These are phyloP conservation scores for Caiman crocodilus DNA, from an alignment of 2,797 vertebrate species.

Conservation along the genomic window DNA sequence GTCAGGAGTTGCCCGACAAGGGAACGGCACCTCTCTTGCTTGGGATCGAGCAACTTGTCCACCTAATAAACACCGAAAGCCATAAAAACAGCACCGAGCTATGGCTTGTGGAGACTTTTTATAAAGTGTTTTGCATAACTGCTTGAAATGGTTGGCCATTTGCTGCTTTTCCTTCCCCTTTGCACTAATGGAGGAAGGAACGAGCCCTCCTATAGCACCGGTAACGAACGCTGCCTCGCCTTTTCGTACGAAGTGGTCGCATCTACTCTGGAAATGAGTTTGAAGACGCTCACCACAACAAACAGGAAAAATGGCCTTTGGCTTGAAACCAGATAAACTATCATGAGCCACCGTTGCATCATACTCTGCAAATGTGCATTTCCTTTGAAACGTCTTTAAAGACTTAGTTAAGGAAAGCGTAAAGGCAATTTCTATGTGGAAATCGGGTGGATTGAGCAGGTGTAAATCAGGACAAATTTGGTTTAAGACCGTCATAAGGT, in stretches of 20 bases:
- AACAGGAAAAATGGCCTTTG: constrained; percentile 3
- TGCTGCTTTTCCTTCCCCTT: background rate
- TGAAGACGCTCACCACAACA: background rate
- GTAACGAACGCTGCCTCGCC: background rate
- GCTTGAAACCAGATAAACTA: background rate
- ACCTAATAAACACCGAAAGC: background rate
- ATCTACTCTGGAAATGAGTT: background rate
- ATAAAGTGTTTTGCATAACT: background rate
- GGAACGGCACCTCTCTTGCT: background rate
- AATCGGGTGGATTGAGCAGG: background rate
- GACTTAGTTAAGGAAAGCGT: background rate
- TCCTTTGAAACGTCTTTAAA: background rate
- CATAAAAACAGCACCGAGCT: background rate
- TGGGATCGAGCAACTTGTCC: background rate
- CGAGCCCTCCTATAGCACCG: background rate
- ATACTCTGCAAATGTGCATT: background rate
- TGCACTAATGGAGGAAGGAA: background rate
- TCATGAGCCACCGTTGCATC: background rate
- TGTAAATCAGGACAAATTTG: background rate
- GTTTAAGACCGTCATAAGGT: background rate
- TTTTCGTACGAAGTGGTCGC: background rate
- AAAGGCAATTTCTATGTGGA: background rate
- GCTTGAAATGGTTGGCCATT: background rate
- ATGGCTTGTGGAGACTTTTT: background rate
- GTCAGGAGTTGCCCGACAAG: background rate